These are phyloP conservation scores for Pocillopora meandrina DNA, from an alignment of 92 coral and sea anemone species.

Conservation along the genomic window DNA sequence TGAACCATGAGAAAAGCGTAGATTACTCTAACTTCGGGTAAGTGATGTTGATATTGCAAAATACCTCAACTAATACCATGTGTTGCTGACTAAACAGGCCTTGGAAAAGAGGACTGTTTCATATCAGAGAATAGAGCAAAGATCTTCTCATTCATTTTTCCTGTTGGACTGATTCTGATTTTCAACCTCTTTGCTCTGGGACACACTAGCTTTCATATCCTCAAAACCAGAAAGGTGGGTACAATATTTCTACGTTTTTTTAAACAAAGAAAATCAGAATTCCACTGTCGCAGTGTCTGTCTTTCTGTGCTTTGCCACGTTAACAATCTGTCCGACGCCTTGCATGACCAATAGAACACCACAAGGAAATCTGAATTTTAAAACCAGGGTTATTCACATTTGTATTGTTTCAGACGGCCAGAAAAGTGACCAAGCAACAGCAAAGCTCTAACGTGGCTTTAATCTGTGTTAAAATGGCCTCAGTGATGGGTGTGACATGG, in stretches of 20 bases:
- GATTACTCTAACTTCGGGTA: neutral
- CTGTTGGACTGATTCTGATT: constrained; percentile 53
- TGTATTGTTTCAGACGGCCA: constrained; percentile 24
- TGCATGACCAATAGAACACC: no score
- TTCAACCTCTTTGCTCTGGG: constrained; percentile 60
- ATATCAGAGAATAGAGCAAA: constrained; percentile 39
- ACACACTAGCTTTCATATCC: constrained; percentile 48
- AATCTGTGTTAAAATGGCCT: constrained; percentile 74
- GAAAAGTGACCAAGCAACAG: constrained; percentile 41
- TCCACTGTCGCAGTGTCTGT: no score
- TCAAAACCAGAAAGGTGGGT: constrained; percentile 60
- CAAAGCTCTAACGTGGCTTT: constrained; percentile 47
- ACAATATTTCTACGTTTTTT: neutral
- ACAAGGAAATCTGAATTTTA: neutral
- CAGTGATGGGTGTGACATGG: constrained; percentile 86
- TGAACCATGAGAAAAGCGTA: neutral
- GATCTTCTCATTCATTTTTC: constrained; percentile 47
- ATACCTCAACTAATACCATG: neutral
- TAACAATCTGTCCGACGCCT: no score
- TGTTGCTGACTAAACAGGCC: constrained; percentile 2
- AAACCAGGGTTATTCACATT: neutral
- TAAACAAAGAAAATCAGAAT: no score
- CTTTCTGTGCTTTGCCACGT: no score
- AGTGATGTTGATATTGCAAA: neutral
- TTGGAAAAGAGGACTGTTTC: constrained; percentile 50